Evolutionary conservation across 2,113 vertebrate species (phyloP).

Genomic region (Stomatorhinus ivindoensis): DNA sequence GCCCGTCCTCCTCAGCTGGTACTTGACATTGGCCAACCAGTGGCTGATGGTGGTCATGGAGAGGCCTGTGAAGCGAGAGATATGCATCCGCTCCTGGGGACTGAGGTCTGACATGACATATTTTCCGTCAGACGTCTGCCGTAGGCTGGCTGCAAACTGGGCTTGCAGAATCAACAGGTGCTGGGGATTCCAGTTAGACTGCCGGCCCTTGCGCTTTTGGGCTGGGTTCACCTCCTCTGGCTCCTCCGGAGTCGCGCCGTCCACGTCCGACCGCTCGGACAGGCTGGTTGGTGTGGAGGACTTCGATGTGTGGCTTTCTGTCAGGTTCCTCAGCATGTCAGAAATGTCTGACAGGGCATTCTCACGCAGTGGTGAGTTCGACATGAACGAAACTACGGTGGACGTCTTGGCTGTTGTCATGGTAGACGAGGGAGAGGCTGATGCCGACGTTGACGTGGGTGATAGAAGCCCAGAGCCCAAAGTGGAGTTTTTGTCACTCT

Average conservation of each 20-base stretch:
- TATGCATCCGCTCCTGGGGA: constrained; percentile 97
- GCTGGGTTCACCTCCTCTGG: constrained; percentile 87
- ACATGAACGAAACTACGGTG: constrained; percentile 93
- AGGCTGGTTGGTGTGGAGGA: constrained; percentile 92
- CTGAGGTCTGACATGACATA: constrained; percentile 98
- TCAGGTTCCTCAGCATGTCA: constrained; percentile 98
- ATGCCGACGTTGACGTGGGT: constrained; percentile 79
- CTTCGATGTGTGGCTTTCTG: constrained; percentile 93
- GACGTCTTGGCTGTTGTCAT: constrained; percentile 89
- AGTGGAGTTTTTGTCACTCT: constrained; percentile 79
- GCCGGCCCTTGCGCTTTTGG: constrained; percentile 95
- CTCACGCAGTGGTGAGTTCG: constrained; percentile 89
- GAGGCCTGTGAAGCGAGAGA: constrained; percentile 94
- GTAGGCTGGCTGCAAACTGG: constrained; percentile 94
- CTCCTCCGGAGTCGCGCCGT: constrained; percentile 85
- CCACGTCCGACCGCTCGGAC: constrained; percentile 90
- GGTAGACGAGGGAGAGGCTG: constrained; percentile 80
- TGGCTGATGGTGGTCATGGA: constrained; percentile 99
- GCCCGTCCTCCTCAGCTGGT: constrained; percentile 96
- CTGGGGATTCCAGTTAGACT: constrained; percentile 99
- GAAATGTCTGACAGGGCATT: constrained; percentile 98
- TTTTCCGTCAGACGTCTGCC: constrained; percentile 90
- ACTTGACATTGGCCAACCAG: constrained; percentile 98
- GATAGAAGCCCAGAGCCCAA: constrained; percentile 82
- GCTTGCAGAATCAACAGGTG: constrained; percentile 96